Conservation (phyloP, 2,113 vertebrate species). For the Aegotheles bennettii region DNA sequence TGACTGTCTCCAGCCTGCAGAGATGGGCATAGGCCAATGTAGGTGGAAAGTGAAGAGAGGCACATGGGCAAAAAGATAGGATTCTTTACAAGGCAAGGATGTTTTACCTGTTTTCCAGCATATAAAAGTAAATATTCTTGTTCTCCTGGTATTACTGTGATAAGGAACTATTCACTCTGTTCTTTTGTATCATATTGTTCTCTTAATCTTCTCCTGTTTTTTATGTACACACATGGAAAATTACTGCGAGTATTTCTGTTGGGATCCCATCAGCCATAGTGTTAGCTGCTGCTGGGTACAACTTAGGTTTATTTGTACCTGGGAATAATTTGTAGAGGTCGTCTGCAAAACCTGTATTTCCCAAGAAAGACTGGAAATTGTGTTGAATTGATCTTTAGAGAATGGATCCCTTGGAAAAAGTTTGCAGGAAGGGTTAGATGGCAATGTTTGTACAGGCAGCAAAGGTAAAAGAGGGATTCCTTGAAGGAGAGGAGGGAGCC, state of each 20-base stretch:
- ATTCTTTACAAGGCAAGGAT: not conserved
- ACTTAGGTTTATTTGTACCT: not conserved
- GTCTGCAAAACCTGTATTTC: not conserved
- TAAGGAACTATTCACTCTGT: not conserved
- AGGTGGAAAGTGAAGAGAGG: not conserved
- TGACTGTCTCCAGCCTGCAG: not conserved
- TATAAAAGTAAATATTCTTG: not conserved
- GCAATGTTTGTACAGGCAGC: not conserved
- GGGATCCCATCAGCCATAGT: not conserved
- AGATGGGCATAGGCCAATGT: not conserved
- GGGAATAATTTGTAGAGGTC: not conserved
- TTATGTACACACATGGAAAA: not conserved
- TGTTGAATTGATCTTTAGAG: not conserved
- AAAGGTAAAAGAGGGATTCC: not conserved
- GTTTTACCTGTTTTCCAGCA: not conserved
- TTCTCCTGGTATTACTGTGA: not conserved
- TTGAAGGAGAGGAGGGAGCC: not conserved
- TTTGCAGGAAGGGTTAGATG: not conserved
- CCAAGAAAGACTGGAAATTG: not conserved
- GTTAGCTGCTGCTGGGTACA: not conserved
- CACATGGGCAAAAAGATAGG: fast-evolving
- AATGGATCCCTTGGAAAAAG: not conserved
- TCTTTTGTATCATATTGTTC: not conserved
- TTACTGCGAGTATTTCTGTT: not conserved
- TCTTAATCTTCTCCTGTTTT: not conserved